phyloP scores from a whole-genome alignment of 2,797 vertebrate genomes.

The Ctenopoma multispine region DNA sequence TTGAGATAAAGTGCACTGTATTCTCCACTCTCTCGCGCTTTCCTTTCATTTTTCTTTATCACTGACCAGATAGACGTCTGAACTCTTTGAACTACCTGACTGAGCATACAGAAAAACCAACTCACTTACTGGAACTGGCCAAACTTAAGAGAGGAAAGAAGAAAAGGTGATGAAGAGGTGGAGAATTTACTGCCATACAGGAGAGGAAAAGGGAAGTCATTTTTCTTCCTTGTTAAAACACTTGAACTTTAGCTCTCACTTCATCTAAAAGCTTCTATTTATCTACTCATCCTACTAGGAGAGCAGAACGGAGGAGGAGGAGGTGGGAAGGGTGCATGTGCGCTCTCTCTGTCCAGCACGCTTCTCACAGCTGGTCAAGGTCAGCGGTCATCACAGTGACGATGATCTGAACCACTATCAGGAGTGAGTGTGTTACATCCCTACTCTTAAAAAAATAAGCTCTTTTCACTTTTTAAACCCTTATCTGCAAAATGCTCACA shows the following conservation, averaged over 20 bases:
- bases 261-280: slow-evolving; percentile 51
- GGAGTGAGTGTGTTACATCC: too few species aligned
- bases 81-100: slow-evolving; percentile 71
- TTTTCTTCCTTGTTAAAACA: slow-evolving; percentile 47
- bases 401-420: slow-evolving; percentile 67
- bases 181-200: slow-evolving; percentile 1
- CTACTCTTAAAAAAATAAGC: slow-evolving; percentile 7
- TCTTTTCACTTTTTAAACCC: not conserved
- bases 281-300: slow-evolving; percentile 52
- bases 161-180: slow-evolving; percentile 27
- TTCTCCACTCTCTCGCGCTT: slow-evolving; percentile 39
- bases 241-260: slow-evolving; percentile 60
- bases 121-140: slow-evolving; percentile 69
- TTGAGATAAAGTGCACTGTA: slow-evolving; percentile 60
- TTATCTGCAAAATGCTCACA: not conserved
- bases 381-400: slow-evolving; percentile 57
- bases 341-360: slow-evolving; percentile 52
- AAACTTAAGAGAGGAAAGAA: slow-evolving; percentile 17
- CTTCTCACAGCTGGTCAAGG: slow-evolving; percentile 78
- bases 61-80: slow-evolving; percentile 61
- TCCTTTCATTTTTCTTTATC: slow-evolving; percentile 66
- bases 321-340: slow-evolving; percentile 41
- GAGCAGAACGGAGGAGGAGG: slow-evolving; percentile 31
- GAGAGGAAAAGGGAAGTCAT: slow-evolving; percentile 30
- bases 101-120: slow-evolving; percentile 48